Percentiles rank a stretch among this genome's conserved stretches.
phyloP scores from a whole-genome alignment of 2,113 vertebrate species.

The Danio rerio region DNA sequence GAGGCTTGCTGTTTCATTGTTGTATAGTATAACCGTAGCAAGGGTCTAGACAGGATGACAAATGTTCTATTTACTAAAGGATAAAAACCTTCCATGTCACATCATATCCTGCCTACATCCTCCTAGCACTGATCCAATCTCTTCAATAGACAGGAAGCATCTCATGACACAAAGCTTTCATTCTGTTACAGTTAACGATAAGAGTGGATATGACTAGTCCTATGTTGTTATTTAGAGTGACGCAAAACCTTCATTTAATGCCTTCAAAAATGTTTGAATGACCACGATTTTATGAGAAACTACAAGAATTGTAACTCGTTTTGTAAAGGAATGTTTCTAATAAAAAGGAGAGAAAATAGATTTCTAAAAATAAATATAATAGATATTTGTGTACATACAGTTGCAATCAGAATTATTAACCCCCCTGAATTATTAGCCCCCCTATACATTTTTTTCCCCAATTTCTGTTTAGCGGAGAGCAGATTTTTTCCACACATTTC shows the following conservation, averaged over 20 bases:
- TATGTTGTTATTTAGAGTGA: slow-evolving; percentile 13
- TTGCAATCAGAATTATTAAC: too few species aligned
- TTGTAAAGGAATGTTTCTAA: background rate
- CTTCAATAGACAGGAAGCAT: slow-evolving; percentile 29
- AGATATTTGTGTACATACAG: too few species aligned
- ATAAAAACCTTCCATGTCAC: slow-evolving; percentile 42
- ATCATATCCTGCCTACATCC: slow-evolving; percentile 46
- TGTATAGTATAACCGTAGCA: background rate
- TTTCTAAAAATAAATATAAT: too few species aligned
- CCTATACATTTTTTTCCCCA: too few species aligned
- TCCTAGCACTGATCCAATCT: slow-evolving; percentile 31
- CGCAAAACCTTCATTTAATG: slow-evolving; percentile 8
- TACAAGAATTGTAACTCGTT: background rate
- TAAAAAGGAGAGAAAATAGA: background rate
- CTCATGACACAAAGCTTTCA: slow-evolving; percentile 26
- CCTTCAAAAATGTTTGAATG: background rate
- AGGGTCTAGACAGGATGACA: slow-evolving; percentile 30
- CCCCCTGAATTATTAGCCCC: too few species aligned
- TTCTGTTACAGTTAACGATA: background rate
- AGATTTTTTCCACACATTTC: too few species aligned
- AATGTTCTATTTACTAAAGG: slow-evolving; percentile 43
- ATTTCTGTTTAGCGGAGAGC: too few species aligned
- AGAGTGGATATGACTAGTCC: slow-evolving; percentile 1
- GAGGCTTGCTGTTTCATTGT: background rate
- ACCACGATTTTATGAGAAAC: background rate